Percentiles rank a stretch among this genome's conserved stretches.
Evolutionary conservation across 2,888 invertebrate genomes (phyloP).

Genomic region (Dynastes grantii): DNA sequence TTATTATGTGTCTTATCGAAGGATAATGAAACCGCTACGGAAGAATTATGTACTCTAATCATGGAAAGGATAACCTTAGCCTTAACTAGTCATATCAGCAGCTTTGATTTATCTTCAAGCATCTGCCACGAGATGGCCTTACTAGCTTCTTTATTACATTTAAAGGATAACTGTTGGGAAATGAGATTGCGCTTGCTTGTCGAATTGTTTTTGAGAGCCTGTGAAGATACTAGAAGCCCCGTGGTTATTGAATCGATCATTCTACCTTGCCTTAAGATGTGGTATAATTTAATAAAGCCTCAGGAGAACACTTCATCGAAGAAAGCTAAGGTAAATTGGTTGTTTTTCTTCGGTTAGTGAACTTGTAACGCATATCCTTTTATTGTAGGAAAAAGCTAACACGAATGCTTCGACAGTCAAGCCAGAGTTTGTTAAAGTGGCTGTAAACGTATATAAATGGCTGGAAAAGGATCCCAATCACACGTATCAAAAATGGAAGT

Average conservation of each 20-base stretch:
- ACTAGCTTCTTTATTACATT: constrained; percentile 89
- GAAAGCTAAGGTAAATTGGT: constrained; percentile 69
- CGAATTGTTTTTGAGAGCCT: constrained; percentile 87
- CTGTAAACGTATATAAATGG: constrained; percentile 84
- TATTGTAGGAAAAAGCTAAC: constrained; percentile 60
- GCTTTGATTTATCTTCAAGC: constrained; percentile 81
- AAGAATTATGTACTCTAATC: constrained; percentile 87
- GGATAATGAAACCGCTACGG: constrained; percentile 87
- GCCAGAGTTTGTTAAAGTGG: constrained; percentile 73
- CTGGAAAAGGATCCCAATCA: constrained; percentile 80
- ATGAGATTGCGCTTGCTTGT: constrained; percentile 91
- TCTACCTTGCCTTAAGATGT: constrained; percentile 92
- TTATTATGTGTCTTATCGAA: constrained; percentile 90
- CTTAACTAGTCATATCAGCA: constrained; percentile 81
- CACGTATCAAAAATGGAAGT: constrained; percentile 82
- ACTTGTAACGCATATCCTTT: background rate
- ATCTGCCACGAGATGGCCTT: constrained; percentile 93
- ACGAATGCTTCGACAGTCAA: constrained; percentile 50
- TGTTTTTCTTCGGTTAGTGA: constrained; percentile 54
- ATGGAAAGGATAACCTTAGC: constrained; percentile 89
- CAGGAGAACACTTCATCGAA: constrained; percentile 73
- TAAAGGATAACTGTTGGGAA: constrained; percentile 97
- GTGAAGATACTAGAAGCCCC: constrained; percentile 84
- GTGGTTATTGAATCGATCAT: constrained; percentile 93
- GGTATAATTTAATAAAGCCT: constrained; percentile 87